These are phyloP conservation scores for Gymnoscopelus microlampas DNA, from an alignment of 2,797 vertebrate genomes.

Conservation along the genomic window DNA sequence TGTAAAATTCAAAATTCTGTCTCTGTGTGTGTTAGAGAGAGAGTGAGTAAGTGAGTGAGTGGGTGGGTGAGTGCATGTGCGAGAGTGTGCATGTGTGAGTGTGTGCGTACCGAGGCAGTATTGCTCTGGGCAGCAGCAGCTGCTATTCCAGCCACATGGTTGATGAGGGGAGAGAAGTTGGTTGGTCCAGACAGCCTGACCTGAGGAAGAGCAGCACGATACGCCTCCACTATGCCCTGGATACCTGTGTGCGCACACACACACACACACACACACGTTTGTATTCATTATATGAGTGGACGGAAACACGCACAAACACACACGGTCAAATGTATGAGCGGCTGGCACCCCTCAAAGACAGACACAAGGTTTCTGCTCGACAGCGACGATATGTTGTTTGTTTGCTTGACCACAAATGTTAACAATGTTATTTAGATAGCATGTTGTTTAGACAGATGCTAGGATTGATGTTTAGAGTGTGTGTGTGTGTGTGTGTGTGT, in stretches of 20 bases:
- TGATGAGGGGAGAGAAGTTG: constrained; percentile 94
- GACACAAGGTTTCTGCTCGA: no score
- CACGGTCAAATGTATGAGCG: no score
- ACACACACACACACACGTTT: not conserved
- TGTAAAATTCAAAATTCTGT: rapidly evolving
- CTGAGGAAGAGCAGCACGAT: constrained; percentile 85
- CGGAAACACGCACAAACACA: no score
- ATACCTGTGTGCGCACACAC: constrained; percentile 78
- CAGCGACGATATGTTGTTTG: no score
- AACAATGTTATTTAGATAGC: no score
- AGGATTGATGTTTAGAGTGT: no score
- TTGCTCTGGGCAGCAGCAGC: constrained; percentile 73
- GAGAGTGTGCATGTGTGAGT: not conserved
- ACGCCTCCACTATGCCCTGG: constrained; percentile 90
- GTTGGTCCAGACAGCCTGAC: constrained; percentile 91
- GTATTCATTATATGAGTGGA: no score
- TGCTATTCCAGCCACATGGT: constrained; percentile 88
- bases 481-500: constrained; percentile 11
- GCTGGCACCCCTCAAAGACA: no score
- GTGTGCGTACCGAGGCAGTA: constrained; percentile 83
- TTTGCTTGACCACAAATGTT: no score
- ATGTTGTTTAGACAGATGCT: no score
- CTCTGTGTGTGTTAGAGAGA: not conserved
- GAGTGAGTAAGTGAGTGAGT: not conserved
- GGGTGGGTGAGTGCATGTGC: not conserved